A percentile compares a stretch with the other conserved stretches of the same genome.
Evolutionary conservation across 2,888 invertebrate genomes (phyloP).

Genomic region (Cremastinae sp.): DNA sequence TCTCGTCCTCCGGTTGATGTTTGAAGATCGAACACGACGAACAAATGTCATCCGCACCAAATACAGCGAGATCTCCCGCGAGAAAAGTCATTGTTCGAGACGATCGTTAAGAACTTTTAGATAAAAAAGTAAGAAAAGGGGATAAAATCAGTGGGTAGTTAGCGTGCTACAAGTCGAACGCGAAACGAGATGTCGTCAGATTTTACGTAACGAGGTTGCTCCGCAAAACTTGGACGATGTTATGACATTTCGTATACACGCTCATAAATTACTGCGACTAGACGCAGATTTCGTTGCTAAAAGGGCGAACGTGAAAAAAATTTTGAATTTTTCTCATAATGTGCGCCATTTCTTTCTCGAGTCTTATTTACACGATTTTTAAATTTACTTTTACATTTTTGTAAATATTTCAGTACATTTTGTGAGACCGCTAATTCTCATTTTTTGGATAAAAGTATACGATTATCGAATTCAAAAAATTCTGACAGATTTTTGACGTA

Average conservation of each 20-base stretch:
- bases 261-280: conserved; percentile 67
- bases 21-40: conserved; percentile 29
- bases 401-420: no score
- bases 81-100: conserved; percentile 8
- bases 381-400: no score
- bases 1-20: conserved; percentile 18
- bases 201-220: conserved; percentile 66
- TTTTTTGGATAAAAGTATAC: no score
- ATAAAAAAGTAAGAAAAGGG: conserved; percentile 15
- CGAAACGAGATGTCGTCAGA: conserved; percentile 68
- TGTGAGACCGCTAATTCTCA: no score
- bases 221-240: conserved; percentile 48
- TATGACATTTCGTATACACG: conserved; percentile 71
- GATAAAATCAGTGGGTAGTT: neutral
- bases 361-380: no score
- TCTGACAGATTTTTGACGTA: conserved; percentile 13
- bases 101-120: neutral
- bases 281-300: conserved; percentile 29
- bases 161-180: conserved; percentile 27
- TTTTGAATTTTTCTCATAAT: no score
- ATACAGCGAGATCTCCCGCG: neutral
- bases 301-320: no score
- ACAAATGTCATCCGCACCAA: conserved; percentile 19
- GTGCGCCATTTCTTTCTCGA: no score
- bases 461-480: no score